Conservation (phyloP, 2,888 invertebrate genomes). For the Notodonta dromedarius region DNA sequence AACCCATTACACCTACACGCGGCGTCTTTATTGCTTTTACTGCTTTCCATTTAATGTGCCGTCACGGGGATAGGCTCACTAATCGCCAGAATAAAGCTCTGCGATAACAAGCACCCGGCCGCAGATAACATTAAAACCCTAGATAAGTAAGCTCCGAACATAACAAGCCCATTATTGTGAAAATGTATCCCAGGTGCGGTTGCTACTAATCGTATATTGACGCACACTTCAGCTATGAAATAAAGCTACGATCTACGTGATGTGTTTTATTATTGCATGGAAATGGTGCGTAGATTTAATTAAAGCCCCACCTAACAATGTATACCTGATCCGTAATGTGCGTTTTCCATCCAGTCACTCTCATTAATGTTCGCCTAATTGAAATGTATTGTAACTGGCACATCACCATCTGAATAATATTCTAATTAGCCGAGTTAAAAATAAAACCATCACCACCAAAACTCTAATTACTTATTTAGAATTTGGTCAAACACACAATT, state of each 20-base stretch:
- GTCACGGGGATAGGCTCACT: constrained; percentile 46
- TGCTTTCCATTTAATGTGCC: constrained; percentile 40
- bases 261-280: constrained; percentile 25
- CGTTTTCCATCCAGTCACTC: constrained; percentile 50
- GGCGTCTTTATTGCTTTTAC: constrained; percentile 52
- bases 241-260: constrained; percentile 23
- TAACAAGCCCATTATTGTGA: constrained; percentile 40
- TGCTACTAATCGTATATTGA: constrained; percentile 5
- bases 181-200: constrained; percentile 26
- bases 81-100: constrained; percentile 46
- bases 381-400: constrained; percentile 34
- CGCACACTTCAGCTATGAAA: constrained; percentile 33
- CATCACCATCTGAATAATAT: background rate
- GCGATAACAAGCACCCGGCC: constrained; percentile 38
- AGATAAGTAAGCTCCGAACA: constrained; percentile 45
- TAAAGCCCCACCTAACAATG: constrained; percentile 60
- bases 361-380: constrained; percentile 53
- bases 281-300: constrained; percentile 53
- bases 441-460: background rate
- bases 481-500: too few relatives aligned
- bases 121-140: constrained; percentile 47
- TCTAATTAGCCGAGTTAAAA: background rate
- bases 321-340: constrained; percentile 42
- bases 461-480: too few relatives aligned
- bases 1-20: constrained; percentile 27